These are phyloP conservation scores for Spodoptera frugiperda DNA, from an alignment of 1,140 invertebrate species.

Conservation along the genomic window DNA sequence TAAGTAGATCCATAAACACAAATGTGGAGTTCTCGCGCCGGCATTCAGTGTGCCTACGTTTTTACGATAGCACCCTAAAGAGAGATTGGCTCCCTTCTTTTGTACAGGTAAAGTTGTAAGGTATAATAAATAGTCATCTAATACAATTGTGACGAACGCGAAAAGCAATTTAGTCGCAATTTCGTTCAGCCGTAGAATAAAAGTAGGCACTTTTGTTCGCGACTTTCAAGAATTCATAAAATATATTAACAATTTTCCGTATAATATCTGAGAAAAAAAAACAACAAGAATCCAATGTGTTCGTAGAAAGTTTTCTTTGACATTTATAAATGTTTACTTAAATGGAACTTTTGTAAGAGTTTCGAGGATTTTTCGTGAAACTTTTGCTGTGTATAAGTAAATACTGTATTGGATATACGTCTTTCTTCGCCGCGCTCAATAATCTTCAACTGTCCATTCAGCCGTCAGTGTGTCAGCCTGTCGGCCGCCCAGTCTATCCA, in stretches of 20 bases:
- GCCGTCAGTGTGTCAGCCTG: not conserved
- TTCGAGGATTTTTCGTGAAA: not conserved
- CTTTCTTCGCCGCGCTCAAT: not conserved
- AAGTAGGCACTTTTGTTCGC: constrained; percentile 9
- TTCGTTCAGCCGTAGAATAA: constrained; percentile 19
- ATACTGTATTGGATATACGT: not conserved
- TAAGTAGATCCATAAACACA: too few relatives aligned
- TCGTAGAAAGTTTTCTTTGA: not conserved
- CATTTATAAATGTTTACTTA: constrained; percentile 4
- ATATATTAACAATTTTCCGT: not conserved
- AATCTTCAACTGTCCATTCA: constrained; percentile 14
- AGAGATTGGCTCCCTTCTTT: constrained; percentile 3
- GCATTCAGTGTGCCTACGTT: constrained; percentile 2
- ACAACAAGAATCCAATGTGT: not conserved
- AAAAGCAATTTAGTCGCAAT: constrained; percentile 26
- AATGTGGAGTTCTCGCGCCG: not conserved
- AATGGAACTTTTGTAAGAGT: not conserved
- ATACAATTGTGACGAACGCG: constrained; percentile 27
- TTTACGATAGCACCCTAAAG: constrained; percentile 1
- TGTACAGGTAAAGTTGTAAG: constrained; percentile 18
- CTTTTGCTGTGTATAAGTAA: not conserved
- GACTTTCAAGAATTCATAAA: constrained; percentile 25
- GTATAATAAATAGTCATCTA: constrained; percentile 32
- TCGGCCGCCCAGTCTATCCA: not conserved
- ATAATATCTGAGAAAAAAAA: not conserved